Percentiles rank a stretch among this genome's conserved stretches.
phyloP scores from a whole-genome alignment of 2,797 vertebrate genomes.

The Pampus argenteus region DNA sequence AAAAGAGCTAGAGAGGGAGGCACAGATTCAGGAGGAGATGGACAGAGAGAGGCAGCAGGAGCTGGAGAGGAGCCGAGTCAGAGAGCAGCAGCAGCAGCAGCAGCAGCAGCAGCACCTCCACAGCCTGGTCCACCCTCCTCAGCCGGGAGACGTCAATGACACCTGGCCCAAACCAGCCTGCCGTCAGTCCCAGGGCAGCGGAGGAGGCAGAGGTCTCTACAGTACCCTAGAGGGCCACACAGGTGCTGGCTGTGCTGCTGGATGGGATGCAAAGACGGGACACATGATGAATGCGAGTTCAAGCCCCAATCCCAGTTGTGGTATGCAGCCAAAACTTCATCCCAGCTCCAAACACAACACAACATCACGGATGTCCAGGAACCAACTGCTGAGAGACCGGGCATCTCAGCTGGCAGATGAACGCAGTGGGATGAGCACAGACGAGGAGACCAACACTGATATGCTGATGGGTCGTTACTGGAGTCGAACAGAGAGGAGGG shows the following conservation, averaged over 20 bases:
- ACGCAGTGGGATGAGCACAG: slow-evolving; percentile 83
- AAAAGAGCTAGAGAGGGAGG: slow-evolving; percentile 62
- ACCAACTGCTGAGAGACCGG: slow-evolving; percentile 82
- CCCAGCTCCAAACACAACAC: slow-evolving; percentile 55
- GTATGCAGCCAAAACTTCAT: slow-evolving; percentile 50
- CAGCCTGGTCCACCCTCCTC: slow-evolving; percentile 70
- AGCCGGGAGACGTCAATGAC: slow-evolving; percentile 82
- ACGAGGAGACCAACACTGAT: slow-evolving; percentile 81
- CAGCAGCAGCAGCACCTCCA: slow-evolving; percentile 72
- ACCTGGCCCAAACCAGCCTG: slow-evolving; percentile 86
- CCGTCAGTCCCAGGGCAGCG: slow-evolving; percentile 68
- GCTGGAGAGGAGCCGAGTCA: slow-evolving; percentile 43
- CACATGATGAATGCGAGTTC: slow-evolving; percentile 26
- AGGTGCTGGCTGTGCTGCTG: slow-evolving; percentile 39
- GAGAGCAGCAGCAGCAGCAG: slow-evolving; percentile 61
- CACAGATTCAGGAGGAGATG: slow-evolving; percentile 64
- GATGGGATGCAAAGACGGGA: slow-evolving; percentile 58
- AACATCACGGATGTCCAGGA: slow-evolving; percentile 75
- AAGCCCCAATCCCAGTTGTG: slow-evolving; percentile 51
- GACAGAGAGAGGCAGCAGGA: slow-evolving; percentile 66
- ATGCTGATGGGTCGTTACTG: slow-evolving; percentile 83
- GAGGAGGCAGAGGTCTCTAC: slow-evolving; percentile 77
- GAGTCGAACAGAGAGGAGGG: slow-evolving; percentile 85
- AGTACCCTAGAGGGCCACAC: slow-evolving; percentile 83
- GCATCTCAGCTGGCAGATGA: slow-evolving; percentile 82